Evolutionary conservation across 2,888 invertebrate genomes (phyloP), one percentile per base, ranked within the genome.

Genomic region (Athalia circularis): DNA sequence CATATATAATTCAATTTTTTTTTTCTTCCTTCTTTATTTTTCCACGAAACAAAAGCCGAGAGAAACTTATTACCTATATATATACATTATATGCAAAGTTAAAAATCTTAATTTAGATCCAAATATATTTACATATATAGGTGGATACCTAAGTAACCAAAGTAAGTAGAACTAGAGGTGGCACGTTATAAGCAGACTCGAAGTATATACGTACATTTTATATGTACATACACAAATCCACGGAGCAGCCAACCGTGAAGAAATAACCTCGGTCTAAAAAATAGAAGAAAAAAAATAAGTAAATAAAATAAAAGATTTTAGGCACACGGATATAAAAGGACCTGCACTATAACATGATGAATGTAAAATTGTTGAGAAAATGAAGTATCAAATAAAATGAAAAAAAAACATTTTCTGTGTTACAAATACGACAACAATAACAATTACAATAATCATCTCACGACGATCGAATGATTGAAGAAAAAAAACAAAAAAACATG

Each of bases 201-300:
- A 54, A n/a, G 54, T 54, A 54, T 8, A n/a, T 54, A 54, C 9
- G 54, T 54, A 54, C 7, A 9, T 7, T 11, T 54, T 54, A 54
- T 54, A 54, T 11, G 4, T 8, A 54, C 77, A 57, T 50, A 48
- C 65, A 57, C 45, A 78, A 64, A 78, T 68, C 79, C 77, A 47
- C 61, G 48, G 81, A 77, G 74, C 84, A 85, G 81, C 84, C 78
- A 81, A 81, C 81, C 82, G 82, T 82, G 84, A 81, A 82, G 83
- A 82, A 83, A 84, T 81, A 85, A 82, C 81, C 80, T 79, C 80
- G 80, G 72, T 74, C 79, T 81, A 81, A 81, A 79, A 80, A 83
- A 80, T 74, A 80, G 81, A 80, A 62, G 5, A 62, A 5, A 13
- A 13, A 62, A 11, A 11, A 61, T n/a, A 61, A 15, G 9, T n/a